These are phyloP conservation scores for Tragelaphus strepsiceros DNA, from an alignment of 2,113 vertebrate genomes.

Conservation along the genomic window DNA sequence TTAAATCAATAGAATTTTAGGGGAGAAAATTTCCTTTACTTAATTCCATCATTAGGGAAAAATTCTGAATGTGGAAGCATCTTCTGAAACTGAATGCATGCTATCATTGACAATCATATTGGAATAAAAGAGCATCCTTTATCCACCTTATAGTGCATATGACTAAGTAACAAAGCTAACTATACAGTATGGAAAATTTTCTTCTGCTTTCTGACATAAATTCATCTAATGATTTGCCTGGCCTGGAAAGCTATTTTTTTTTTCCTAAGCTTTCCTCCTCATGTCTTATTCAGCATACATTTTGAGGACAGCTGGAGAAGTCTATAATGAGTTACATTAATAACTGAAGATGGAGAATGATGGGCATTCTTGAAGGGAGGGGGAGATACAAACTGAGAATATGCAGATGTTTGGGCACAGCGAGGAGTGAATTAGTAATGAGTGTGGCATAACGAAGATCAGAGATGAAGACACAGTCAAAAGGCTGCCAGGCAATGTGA, in stretches of 20 bases:
- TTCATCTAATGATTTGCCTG: constrained; percentile 69
- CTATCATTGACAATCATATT: background rate
- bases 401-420: constrained; percentile 67
- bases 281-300: constrained; percentile 76
- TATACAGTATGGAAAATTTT: background rate
- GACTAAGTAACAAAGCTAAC: background rate
- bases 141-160: background rate
- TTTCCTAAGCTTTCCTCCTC: constrained; percentile 74
- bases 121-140: background rate
- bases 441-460: constrained; percentile 32
- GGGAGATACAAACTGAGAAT: constrained; percentile 53
- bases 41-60: background rate
- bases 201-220: background rate
- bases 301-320: constrained; percentile 73
- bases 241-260: constrained; percentile 73
- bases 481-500: constrained; percentile 48
- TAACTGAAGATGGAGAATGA: constrained; percentile 66
- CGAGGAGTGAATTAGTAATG: constrained; percentile 64
- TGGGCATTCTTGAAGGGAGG: constrained; percentile 72
- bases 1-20: background rate
- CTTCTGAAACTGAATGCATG: background rate
- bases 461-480: constrained; percentile 54
- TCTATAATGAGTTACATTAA: constrained; percentile 71
- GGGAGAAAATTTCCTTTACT: background rate
- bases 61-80: background rate